Percentiles rank a stretch among this genome's conserved stretches.
Conservation (phyloP, 1,140 invertebrate genomes). For the Trialeurodes vaporariorum region DNA sequence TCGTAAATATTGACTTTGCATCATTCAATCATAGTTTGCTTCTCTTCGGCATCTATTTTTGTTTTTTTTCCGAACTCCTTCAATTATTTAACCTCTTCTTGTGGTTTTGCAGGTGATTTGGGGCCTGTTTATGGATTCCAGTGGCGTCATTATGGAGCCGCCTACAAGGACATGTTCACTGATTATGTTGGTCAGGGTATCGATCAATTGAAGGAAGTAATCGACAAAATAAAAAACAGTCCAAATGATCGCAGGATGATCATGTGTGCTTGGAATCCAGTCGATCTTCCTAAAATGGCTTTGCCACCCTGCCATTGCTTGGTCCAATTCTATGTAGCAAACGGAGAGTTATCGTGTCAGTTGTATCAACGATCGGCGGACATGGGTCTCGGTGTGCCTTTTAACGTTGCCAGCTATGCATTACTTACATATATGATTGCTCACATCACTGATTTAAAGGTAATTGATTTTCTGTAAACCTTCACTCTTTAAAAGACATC, state of each 20-base stretch:
- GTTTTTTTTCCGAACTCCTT: neutral
- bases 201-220: slow-evolving; percentile 82
- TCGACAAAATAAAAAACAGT: slow-evolving; percentile 69
- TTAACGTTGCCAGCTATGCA: slow-evolving; percentile 97
- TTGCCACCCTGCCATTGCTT: slow-evolving; percentile 94
- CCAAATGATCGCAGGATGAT: slow-evolving; percentile 83
- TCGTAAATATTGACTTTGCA: too few relatives aligned
- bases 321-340: slow-evolving; percentile 86
- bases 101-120: slow-evolving; percentile 57
- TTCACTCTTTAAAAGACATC: neutral
- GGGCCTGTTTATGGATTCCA: slow-evolving; percentile 99
- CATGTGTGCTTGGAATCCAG: slow-evolving; percentile 92
- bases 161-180: slow-evolving; percentile 72
- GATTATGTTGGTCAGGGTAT: slow-evolving; percentile 81
- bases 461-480: too few relatives aligned
- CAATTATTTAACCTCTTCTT: neutral
- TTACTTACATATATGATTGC: slow-evolving; percentile 93
- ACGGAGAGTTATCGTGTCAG: slow-evolving; percentile 75
- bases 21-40: neutral
- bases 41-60: neutral
- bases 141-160: slow-evolving; percentile 95
- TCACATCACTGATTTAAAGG: slow-evolving; percentile 77
- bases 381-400: slow-evolving; percentile 96
- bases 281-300: slow-evolving; percentile 84
- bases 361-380: slow-evolving; percentile 96